phyloP scores from a whole-genome alignment of 1,140 invertebrate species.

The Euglossa dilemma region DNA sequence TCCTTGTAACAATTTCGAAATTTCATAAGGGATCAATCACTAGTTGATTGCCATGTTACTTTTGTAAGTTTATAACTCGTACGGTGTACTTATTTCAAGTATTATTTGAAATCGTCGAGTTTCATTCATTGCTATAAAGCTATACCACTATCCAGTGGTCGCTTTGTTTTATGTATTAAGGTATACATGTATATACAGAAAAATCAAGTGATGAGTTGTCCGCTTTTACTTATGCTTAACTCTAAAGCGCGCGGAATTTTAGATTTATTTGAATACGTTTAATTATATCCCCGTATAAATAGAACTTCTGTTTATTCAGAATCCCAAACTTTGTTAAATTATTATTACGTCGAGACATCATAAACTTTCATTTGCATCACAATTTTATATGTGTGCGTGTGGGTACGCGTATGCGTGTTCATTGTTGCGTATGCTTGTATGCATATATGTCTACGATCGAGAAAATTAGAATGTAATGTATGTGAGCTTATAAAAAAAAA shows the following conservation, averaged over 20 bases:
- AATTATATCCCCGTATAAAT: slow-evolving; percentile 13
- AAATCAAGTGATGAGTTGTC: slow-evolving; percentile 13
- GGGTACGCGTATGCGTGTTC: slow-evolving; percentile 23
- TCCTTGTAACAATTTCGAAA: slow-evolving; percentile 35
- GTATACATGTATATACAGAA: slow-evolving; percentile 39
- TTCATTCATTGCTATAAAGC: slow-evolving; percentile 14
- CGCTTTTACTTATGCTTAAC: slow-evolving; percentile 30
- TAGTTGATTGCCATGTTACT: slow-evolving; percentile 23
- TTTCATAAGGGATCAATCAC: neutral
- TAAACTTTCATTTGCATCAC: slow-evolving; percentile 16
- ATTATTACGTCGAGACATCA: slow-evolving; percentile 33
- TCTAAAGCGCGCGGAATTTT: neutral
- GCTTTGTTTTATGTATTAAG: slow-evolving; percentile 29
- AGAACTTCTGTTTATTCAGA: neutral
- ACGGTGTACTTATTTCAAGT: slow-evolving; percentile 63
- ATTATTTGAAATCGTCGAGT: slow-evolving; percentile 56
- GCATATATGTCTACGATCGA: slow-evolving; percentile 34
- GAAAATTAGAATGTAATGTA: slow-evolving; percentile 18
- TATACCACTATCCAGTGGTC: neutral
- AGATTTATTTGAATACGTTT: slow-evolving; percentile 37
- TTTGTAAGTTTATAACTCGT: slow-evolving; percentile 54
- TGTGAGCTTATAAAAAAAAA: slow-evolving; percentile 37
- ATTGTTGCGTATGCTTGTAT: slow-evolving; percentile 45
- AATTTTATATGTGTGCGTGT: slow-evolving; percentile 40
- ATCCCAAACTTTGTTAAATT: slow-evolving; percentile 26